These are phyloP conservation scores for Phortica variegata DNA, from an alignment of 1,140 invertebrate species.

Conservation along the genomic window DNA sequence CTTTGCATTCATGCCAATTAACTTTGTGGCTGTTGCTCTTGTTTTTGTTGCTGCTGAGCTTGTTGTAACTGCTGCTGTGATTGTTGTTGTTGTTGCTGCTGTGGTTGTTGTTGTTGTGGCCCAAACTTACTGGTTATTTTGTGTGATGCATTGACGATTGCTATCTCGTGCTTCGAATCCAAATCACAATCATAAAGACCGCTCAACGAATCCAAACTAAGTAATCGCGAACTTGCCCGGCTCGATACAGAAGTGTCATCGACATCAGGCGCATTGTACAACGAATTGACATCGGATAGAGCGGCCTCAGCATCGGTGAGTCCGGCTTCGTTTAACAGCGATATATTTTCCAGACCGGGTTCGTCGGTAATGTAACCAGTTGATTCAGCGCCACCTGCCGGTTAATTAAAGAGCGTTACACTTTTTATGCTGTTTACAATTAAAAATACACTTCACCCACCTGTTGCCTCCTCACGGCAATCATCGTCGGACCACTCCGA, in stretches of 20 bases:
- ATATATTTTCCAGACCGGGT: constrained; percentile 78
- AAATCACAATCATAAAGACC: constrained; percentile 74
- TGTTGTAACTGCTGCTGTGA: constrained; percentile 9
- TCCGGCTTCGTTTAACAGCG: constrained; percentile 80
- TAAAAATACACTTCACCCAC: constrained; percentile 16
- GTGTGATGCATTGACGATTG: constrained; percentile 56
- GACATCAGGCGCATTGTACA: constrained; percentile 72
- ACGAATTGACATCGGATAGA: constrained; percentile 82
- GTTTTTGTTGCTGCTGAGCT: constrained; percentile 6
- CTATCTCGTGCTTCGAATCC: constrained; percentile 56
- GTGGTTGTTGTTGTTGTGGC: constrained; percentile 35
- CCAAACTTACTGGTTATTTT: constrained; percentile 57
- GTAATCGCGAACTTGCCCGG: constrained; percentile 73
- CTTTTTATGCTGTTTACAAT: no score
- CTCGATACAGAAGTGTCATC: constrained; percentile 77
- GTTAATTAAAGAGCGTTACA: not conserved
- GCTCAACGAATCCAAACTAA: constrained; percentile 76
- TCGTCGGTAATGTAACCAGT: constrained; percentile 82
- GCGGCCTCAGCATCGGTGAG: constrained; percentile 83
- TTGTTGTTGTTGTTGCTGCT: constrained; percentile 8
- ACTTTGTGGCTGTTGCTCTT: constrained; percentile 20
- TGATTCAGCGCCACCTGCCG: constrained; percentile 66
- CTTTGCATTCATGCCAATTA: constrained; percentile 15
- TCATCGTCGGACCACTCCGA: constrained; percentile 79
- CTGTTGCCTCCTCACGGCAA: constrained; percentile 56